phyloP scores from a whole-genome alignment of 2,113 vertebrate species.

The Crotalus viridis region DNA sequence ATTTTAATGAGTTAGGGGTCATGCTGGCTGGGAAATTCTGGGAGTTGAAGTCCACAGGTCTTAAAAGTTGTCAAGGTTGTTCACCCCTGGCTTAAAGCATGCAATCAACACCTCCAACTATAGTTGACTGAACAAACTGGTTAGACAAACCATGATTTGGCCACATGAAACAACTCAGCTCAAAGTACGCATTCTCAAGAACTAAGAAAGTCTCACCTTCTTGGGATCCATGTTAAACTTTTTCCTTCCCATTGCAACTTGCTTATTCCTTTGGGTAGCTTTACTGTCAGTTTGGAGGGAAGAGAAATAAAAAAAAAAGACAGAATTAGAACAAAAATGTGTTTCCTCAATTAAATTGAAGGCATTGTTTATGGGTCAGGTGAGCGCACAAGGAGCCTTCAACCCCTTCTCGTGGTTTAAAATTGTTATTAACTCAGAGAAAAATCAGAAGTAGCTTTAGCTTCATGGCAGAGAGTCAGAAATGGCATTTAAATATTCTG shows the following conservation, averaged over 20 bases:
- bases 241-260: conserved; percentile 97
- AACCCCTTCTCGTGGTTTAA: background rate
- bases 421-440: background rate
- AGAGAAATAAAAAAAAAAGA: conserved; percentile 10
- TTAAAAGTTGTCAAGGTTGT: background rate
- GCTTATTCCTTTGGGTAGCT: conserved; percentile 95
- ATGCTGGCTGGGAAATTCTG: too few relatives aligned
- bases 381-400: too few relatives aligned
- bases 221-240: conserved; percentile 99
- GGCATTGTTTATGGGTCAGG: background rate
- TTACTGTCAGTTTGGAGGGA: conserved; percentile 74
- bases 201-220: conserved; percentile 75
- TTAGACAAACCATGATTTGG: background rate
- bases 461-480: background rate
- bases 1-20: too few relatives aligned
- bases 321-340: background rate
- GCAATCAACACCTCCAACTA: background rate
- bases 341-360: background rate
- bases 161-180: background rate
- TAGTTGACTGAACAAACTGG: background rate
- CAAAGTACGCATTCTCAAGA: background rate
- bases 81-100: background rate
- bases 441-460: background rate
- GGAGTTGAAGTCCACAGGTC: background rate
- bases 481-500: background rate